A percentile compares a stretch with the other conserved stretches of the same genome.
Evolutionary conservation across 2,888 invertebrate species (phyloP).

Genomic region (Cryptus armator): DNA sequence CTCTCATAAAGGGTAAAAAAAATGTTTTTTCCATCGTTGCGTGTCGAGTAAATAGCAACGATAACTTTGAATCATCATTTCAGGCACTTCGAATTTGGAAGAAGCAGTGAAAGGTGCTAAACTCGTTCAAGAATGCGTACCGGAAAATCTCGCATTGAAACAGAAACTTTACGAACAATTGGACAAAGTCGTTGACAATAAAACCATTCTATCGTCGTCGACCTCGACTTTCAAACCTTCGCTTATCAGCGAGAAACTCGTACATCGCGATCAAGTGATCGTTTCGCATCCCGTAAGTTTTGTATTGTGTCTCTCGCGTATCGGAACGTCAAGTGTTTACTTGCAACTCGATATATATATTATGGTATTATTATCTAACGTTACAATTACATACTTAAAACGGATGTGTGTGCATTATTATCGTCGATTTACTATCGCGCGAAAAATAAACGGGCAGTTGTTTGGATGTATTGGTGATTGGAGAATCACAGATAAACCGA

Average conservation of each 20-base stretch:
- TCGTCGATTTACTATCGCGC: background rate
- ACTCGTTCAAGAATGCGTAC: conserved; percentile 97
- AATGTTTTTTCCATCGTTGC: background rate
- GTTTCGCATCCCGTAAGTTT: conserved; percentile 94
- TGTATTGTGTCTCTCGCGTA: background rate
- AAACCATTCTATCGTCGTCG: conserved; percentile 95
- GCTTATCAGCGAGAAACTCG: conserved; percentile 92
- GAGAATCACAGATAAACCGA: conserved; percentile 45
- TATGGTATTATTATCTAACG: conserved; percentile 40
- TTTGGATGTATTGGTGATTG: background rate
- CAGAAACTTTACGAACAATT: conserved; percentile 91
- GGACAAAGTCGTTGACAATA: conserved; percentile 91
- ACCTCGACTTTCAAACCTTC: conserved; percentile 97
- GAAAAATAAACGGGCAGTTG: background rate
- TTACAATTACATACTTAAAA: background rate
- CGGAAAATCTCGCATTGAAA: conserved; percentile 95
- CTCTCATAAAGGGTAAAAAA: conserved; percentile 90
- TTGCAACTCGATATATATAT: conserved; percentile 2
- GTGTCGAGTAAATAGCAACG: background rate
- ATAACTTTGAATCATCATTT: conserved; percentile 54
- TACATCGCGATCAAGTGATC: conserved; percentile 90
- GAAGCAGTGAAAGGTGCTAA: conserved; percentile 91
- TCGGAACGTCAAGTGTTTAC: conserved; percentile 22
- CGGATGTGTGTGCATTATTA: background rate
- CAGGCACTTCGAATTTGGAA: conserved; percentile 89